Evolutionary conservation across 2,113 vertebrate species (phyloP).

Genomic region (Murina feae): DNA sequence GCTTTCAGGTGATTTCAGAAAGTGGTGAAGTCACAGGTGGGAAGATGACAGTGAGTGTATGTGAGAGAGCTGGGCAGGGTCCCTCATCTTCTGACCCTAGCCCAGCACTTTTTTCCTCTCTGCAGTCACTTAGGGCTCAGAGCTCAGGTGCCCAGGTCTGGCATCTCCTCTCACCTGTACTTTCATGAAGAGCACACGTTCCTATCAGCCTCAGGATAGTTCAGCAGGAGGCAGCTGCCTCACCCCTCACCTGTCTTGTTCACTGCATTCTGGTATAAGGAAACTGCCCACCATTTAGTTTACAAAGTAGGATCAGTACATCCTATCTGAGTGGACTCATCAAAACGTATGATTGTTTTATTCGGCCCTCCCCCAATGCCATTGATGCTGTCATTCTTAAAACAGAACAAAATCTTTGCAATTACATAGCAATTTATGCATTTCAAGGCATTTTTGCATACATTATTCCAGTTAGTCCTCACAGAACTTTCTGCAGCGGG

Average conservation of each 20-base stretch:
- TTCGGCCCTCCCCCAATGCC: neutral
- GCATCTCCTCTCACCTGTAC: neutral
- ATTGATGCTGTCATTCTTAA: neutral
- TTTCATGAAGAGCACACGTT: neutral
- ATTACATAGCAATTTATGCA: neutral
- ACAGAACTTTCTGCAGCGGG: neutral
- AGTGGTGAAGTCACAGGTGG: neutral
- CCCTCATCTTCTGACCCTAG: no score
- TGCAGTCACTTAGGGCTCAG: neutral
- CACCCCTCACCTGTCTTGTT: neutral
- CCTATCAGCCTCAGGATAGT: neutral
- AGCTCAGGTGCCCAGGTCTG: neutral
- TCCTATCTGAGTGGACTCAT: neutral
- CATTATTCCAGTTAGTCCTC: neutral
- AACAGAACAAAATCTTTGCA: neutral
- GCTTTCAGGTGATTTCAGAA: neutral
- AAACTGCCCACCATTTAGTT: neutral
- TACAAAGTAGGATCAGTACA: neutral
- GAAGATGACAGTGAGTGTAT: neutral
- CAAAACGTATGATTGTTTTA: neutral
- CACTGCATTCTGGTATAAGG: neutral
- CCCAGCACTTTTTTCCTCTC: neutral
- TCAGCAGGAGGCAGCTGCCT: neutral
- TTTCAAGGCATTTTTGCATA: neutral
- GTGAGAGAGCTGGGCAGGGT: fast-evolving